Evolutionary conservation across 2,113 vertebrate species (phyloP), one percentile per base, ranked within the genome.

Genomic region (Crypturellus undulatus): DNA sequence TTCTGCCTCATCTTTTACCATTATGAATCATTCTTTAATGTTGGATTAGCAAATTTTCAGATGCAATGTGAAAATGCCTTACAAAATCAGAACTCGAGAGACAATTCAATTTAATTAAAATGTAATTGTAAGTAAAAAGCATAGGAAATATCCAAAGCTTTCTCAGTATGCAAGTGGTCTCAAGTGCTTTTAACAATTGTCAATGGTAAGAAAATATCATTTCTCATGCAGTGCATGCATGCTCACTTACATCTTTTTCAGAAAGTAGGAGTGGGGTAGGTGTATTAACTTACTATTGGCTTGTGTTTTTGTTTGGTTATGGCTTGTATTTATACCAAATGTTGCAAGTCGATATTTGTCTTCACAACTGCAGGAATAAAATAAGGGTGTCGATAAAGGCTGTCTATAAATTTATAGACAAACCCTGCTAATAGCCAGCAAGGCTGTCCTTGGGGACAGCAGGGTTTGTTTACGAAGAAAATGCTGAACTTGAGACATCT

Each of bases 51-150:
- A 93, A 72, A 68, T 78, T 75, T 84, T 88, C 89, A 94, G 52
- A 83, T 75, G 83, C 51, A 26, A 30, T 56, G 73, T 34, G 72
- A 79, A 93, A 83, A 75, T 45, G 40, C 79, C 52, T 90, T 68
- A 75, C 36, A 34, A 90, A 96, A 88, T 68, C 68, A 71, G 64
- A 85, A 84, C 45, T 12, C 90, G 60, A 36, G 56, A 94, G 62
- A 40, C 45, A 93, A 71, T 32, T 60, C 56, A 34, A 42, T 73
- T 78, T 78, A 88, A 94, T 51, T 77, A 93, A 92, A 92, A 92
- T 51, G 58, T 25, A 83, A 79, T 51, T 73, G 65, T 38, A 91
- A 91, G 91, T 45, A 76, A 1, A n/a, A 6, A 85, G 60, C 40
- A 25, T 1, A 42, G 25, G 14, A 73, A 92, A 77, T 32, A 93